A percentile compares a stretch with the other conserved stretches of the same genome.
phyloP scores from a whole-genome alignment of 1,140 invertebrate genomes.

The Drosophila ambigua region DNA sequence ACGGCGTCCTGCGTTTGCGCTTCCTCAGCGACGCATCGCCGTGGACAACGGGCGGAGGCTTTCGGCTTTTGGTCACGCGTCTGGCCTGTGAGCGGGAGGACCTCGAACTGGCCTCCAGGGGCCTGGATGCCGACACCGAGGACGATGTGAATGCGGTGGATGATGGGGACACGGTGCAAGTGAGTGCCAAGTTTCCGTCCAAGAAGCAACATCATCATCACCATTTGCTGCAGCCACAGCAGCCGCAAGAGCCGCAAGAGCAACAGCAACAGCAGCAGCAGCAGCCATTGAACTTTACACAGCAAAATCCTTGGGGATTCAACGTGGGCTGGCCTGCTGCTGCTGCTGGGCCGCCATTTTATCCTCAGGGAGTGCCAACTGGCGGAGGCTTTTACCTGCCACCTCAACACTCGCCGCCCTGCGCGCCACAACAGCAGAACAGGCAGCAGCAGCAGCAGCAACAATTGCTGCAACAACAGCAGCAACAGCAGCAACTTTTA shows the following conservation, averaged over 20 bases:
- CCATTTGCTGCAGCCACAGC: slow-evolving; percentile 29
- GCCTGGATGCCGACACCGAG: slow-evolving; percentile 30
- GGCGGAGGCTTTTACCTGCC: slow-evolving; percentile 21
- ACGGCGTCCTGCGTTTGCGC: slow-evolving; percentile 83
- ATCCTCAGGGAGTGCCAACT: neutral
- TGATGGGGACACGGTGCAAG: slow-evolving; percentile 60
- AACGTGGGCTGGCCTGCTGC: neutral
- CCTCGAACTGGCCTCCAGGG: slow-evolving; percentile 54
- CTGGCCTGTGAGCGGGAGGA: slow-evolving; percentile 81
- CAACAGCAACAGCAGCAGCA: slow-evolving; percentile 17
- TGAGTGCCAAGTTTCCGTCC: slow-evolving; percentile 52
- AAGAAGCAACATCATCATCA: slow-evolving; percentile 59
- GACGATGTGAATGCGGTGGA: slow-evolving; percentile 41
- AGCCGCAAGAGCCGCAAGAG: slow-evolving; percentile 25
- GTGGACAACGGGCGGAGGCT: slow-evolving; percentile 84
- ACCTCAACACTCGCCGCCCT: slow-evolving; percentile 5
- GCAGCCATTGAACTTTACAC: slow-evolving; percentile 25
- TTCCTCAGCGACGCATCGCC: slow-evolving; percentile 80
- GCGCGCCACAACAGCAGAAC: slow-evolving; percentile 17
- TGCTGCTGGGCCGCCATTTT: slow-evolving; percentile 6
- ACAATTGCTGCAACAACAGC: slow-evolving; percentile 16
- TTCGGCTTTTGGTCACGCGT: slow-evolving; percentile 85
- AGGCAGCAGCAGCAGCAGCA: slow-evolving; percentile 14
- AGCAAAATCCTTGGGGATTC: slow-evolving; percentile 20
- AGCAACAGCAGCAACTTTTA: neutral